These are phyloP conservation scores for Callocephalon fimbriatum DNA, from an alignment of 2,113 vertebrate genomes.

Conservation along the genomic window DNA sequence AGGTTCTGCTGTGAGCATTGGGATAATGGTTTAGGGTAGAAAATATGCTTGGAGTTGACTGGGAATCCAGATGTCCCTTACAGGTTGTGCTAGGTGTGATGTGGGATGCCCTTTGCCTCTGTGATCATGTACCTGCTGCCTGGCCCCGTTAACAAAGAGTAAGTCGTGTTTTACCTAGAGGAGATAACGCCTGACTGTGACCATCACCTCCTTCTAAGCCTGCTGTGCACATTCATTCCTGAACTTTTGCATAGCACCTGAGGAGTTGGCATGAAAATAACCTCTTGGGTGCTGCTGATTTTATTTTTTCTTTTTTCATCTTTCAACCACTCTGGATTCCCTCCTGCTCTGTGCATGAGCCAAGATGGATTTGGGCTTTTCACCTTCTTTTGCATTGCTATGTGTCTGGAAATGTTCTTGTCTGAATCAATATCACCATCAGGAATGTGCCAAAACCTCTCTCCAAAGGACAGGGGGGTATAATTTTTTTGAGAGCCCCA, in stretches of 20 bases:
- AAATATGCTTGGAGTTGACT: neutral
- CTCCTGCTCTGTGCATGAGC: neutral
- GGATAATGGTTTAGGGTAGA: neutral
- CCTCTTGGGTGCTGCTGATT: neutral
- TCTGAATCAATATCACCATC: neutral
- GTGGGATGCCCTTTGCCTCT: neutral
- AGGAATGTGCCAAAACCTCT: neutral
- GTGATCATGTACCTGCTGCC: neutral
- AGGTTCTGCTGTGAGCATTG: neutral
- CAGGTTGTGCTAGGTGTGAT: neutral
- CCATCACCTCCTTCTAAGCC: neutral
- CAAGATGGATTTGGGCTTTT: constrained; percentile 35
- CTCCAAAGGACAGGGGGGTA: neutral
- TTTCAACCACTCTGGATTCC: constrained; percentile 21
- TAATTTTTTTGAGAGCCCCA: neutral
- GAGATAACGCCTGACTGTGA: neutral
- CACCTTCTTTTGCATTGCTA: constrained; percentile 2
- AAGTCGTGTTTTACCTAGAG: neutral
- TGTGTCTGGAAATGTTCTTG: neutral
- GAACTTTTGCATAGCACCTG: neutral
- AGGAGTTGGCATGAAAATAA: constrained; percentile 17
- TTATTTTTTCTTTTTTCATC: neutral
- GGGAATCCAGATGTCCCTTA: neutral
- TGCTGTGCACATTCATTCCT: neutral
- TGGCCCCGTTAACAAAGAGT: neutral